These are phyloP conservation scores for Knipowitschia caucasica DNA, from an alignment of 2,797 vertebrate species.

Conservation along the genomic window DNA sequence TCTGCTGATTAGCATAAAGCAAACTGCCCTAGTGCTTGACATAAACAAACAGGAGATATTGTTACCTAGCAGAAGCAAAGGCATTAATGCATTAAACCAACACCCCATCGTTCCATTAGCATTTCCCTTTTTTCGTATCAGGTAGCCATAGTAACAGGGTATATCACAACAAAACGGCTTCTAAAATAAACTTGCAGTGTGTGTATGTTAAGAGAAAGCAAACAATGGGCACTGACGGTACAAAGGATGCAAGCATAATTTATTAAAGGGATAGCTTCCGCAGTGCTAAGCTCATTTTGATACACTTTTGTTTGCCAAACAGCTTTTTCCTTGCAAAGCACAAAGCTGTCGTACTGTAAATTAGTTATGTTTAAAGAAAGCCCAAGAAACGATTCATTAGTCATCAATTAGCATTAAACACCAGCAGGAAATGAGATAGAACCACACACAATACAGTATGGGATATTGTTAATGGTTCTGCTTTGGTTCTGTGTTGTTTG, in stretches of 20 bases:
- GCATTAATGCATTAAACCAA: constrained; percentile 11
- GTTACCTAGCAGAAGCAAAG: constrained; percentile 11
- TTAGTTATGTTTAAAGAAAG: constrained; percentile 38
- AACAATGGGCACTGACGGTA: constrained; percentile 24
- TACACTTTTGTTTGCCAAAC: constrained; percentile 23
- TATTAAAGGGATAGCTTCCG: constrained; percentile 12
- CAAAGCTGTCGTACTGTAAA: constrained; percentile 27
- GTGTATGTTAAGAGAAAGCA: constrained; percentile 26
- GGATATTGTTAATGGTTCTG: not conserved
- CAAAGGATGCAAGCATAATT: constrained; percentile 24
- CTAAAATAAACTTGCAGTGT: constrained; percentile 22
- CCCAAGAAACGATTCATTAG: constrained; percentile 30
- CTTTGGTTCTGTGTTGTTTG: not conserved
- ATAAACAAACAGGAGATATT: constrained; percentile 5
- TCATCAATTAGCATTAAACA: constrained; percentile 36
- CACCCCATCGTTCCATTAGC: constrained; percentile 26
- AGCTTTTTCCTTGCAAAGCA: constrained; percentile 23
- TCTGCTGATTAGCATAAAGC: constrained; percentile 17
- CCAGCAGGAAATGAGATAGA: constrained; percentile 30
- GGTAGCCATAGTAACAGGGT: constrained; percentile 8
- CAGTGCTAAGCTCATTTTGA: constrained; percentile 24
- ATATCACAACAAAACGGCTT: not conserved
- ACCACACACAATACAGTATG: constrained; percentile 5
- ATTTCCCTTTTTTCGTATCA: constrained; percentile 25
- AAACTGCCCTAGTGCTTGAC: constrained; percentile 5